Percentiles rank a stretch among this genome's conserved stretches.
Evolutionary conservation across 2,113 vertebrate species (phyloP).

Genomic region (Plestiodon gilberti): DNA sequence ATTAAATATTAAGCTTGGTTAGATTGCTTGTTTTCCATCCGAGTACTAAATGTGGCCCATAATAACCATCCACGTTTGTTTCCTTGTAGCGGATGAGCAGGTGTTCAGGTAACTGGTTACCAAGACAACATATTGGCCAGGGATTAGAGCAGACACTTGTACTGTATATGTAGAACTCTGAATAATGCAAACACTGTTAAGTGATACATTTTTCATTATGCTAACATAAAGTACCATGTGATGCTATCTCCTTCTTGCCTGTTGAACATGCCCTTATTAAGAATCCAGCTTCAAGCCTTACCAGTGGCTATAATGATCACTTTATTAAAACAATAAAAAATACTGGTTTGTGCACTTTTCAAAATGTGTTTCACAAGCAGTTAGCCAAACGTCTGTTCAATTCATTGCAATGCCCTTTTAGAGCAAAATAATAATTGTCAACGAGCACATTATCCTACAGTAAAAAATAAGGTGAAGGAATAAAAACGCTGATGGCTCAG

Average conservation of each 20-base stretch:
- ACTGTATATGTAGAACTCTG: conserved; percentile 79
- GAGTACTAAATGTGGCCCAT: conserved; percentile 75
- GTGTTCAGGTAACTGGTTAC: conserved; percentile 86
- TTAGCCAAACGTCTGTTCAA: conserved; percentile 74
- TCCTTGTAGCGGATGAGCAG: conserved; percentile 75
- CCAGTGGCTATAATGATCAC: conserved; percentile 68
- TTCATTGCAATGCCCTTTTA: conserved; percentile 65
- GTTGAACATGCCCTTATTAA: conserved; percentile 72
- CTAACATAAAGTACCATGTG: conserved; percentile 71
- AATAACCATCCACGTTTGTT: conserved; percentile 73
- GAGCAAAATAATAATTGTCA: conserved; percentile 67
- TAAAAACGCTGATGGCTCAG: conserved; percentile 48
- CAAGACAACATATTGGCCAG: conserved; percentile 81
- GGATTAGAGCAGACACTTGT: conserved; percentile 82
- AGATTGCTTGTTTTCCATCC: conserved; percentile 77
- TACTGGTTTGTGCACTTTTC: conserved; percentile 63
- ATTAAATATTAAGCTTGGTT: conserved; percentile 81
- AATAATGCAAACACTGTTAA: conserved; percentile 84
- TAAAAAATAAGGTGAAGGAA: conserved; percentile 60
- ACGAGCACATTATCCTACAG: conserved; percentile 66
- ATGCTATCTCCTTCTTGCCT: conserved; percentile 63
- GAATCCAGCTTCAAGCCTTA: conserved; percentile 67
- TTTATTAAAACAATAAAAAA: conserved; percentile 78
- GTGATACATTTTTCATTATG: conserved; percentile 84
- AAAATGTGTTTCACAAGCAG: conserved; percentile 51